These are phyloP conservation scores for Anser brachyrhynchus DNA, from an alignment of 2,113 vertebrate species.

Conservation along the genomic window DNA sequence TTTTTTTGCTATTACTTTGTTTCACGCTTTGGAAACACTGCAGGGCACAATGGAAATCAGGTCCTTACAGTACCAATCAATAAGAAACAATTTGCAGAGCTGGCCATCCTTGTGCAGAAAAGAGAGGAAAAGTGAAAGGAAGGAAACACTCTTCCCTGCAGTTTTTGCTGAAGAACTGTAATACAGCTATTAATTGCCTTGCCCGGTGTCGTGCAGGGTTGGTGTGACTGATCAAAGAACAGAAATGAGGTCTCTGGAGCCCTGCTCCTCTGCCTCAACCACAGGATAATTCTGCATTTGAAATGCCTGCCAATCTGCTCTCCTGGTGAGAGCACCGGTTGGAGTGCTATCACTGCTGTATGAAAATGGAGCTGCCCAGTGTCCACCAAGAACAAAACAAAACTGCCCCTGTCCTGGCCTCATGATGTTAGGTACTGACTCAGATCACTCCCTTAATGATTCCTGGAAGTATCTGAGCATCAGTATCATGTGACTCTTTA, in stretches of 20 bases:
- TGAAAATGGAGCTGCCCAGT: neutral
- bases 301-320: neutral
- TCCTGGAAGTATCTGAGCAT: neutral
- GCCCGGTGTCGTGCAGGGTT: neutral
- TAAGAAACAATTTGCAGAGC: neutral
- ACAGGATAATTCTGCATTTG: conserved; percentile 6
- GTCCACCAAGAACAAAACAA: neutral
- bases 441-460: neutral
- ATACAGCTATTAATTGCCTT: neutral
- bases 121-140: neutral
- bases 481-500: neutral
- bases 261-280: neutral
- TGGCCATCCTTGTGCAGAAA: neutral
- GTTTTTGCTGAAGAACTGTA: neutral
- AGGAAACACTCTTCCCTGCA: neutral
- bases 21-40: neutral
- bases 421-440: neutral
- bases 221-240: conserved; percentile 20
- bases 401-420: neutral
- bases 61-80: neutral
- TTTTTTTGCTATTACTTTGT: neutral
- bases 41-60: neutral
- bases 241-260: conserved; percentile 17
- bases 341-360: neutral
- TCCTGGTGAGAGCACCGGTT: neutral